Conservation (phyloP, 2,888 invertebrate genomes). For the Monopis laevigella region DNA sequence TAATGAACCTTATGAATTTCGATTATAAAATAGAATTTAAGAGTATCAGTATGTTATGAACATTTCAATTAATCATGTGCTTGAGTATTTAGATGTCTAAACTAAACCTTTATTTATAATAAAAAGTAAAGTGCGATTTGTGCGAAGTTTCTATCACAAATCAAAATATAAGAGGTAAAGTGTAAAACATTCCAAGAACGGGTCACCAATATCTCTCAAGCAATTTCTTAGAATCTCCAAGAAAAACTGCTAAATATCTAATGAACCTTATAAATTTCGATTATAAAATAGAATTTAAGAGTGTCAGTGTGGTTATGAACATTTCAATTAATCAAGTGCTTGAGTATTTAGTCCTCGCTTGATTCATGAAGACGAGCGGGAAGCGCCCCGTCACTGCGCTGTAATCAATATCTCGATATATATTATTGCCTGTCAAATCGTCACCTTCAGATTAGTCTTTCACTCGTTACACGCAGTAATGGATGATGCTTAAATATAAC, state of each 20-base stretch:
- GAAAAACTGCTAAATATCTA: neutral
- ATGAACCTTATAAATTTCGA: constrained; percentile 2
- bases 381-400: constrained; percentile 8
- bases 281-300: constrained; percentile 5
- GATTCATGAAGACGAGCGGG: constrained; percentile 12
- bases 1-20: constrained; percentile 4
- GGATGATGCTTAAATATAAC: constrained; percentile 1
- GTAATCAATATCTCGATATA: constrained; percentile 9
- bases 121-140: neutral
- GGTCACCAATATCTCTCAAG: neutral
- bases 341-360: constrained; percentile 9
- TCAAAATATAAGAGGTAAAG: neutral
- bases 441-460: constrained; percentile 10
- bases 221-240: neutral
- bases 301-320: constrained; percentile 1
- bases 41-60: constrained; percentile 3
- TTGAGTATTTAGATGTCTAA: constrained; percentile 11
- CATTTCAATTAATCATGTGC: constrained; percentile 11
- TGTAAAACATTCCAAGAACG: no score
- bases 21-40: constrained; percentile 2
- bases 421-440: constrained; percentile 14
- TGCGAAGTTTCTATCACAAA: neutral
- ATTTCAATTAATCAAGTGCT: constrained; percentile 11
- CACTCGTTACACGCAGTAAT: constrained; percentile 6
- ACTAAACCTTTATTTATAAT: no score